These are phyloP conservation scores for Adelognathus sp. DNA, from an alignment of 2,888 invertebrate genomes.

Conservation along the genomic window DNA sequence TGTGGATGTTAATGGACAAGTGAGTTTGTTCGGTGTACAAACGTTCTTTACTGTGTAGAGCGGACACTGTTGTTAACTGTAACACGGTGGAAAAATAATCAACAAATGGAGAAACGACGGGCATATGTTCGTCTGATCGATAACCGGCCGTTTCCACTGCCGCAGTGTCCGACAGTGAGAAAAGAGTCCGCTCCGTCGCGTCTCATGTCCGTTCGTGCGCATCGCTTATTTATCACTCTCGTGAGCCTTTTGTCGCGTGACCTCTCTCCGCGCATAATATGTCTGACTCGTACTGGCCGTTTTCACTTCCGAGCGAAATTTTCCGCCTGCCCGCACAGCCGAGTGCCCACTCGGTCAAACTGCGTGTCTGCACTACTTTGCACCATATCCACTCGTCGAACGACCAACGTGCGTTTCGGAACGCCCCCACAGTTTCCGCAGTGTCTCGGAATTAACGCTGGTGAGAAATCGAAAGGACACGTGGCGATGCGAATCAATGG, in stretches of 20 bases:
- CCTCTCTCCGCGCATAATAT: neutral
- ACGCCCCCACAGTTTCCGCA: neutral
- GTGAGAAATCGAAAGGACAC: neutral
- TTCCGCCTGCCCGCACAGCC: slow-evolving; percentile 50
- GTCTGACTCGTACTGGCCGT: neutral
- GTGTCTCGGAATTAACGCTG: neutral
- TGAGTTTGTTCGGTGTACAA: no score
- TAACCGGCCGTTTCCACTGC: neutral
- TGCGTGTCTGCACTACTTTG: neutral
- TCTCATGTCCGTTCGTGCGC: neutral
- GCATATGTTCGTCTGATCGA: neutral
- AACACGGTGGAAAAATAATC: neutral
- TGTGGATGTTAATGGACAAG: no score
- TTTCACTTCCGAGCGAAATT: slow-evolving; percentile 3
- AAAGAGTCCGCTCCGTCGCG: neutral
- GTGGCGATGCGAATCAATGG: no score
- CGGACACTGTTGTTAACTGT: no score
- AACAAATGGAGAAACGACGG: neutral
- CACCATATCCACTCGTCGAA: no score
- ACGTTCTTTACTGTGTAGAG: no score
- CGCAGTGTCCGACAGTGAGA: neutral
- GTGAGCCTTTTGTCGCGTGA: neutral
- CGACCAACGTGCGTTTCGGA: neutral
- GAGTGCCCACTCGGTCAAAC: slow-evolving; percentile 38
- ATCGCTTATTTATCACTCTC: neutral